phyloP scores from a whole-genome alignment of 2,888 invertebrate genomes.

The Tinea semifulvella region DNA sequence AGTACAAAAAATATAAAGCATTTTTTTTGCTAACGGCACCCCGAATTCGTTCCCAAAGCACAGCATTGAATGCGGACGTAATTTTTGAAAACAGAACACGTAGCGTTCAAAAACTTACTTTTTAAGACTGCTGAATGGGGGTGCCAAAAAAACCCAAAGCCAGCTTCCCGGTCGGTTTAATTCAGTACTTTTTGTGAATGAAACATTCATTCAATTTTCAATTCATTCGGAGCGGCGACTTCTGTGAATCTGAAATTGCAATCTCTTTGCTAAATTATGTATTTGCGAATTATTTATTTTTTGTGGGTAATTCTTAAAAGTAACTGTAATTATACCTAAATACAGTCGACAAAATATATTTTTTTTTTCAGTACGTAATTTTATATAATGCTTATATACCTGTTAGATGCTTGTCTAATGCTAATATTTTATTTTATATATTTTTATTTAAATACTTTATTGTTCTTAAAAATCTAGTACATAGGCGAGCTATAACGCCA shows the following conservation, averaged over 20 bases:
- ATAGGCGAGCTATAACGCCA: too few relatives aligned
- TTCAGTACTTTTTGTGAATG: conserved; percentile 5
- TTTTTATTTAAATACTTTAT: too few relatives aligned
- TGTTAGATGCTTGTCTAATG: too few relatives aligned
- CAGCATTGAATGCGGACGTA: conserved; percentile 45
- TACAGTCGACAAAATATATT: too few relatives aligned
- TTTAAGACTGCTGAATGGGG: conserved; percentile 21
- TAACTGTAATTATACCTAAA: background rate
- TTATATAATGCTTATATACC: too few relatives aligned
- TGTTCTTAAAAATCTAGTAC: too few relatives aligned
- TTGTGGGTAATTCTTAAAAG: background rate
- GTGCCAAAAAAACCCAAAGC: conserved; percentile 20
- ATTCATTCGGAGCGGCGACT: conserved; percentile 3
- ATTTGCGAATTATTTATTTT: background rate
- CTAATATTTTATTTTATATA: too few relatives aligned
- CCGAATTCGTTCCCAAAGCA: conserved; percentile 28
- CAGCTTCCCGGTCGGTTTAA: conserved; percentile 6
- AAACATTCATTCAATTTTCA: conserved; percentile 7
- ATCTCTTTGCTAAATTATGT: background rate
- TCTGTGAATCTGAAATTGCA: background rate
- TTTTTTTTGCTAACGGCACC: conserved; percentile 22
- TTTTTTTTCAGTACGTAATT: too few relatives aligned
- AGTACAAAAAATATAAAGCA: too few relatives aligned
- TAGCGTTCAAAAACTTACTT: conserved; percentile 18
- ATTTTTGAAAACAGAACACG: conserved; percentile 32